These are phyloP conservation scores for Bubo scandiacus DNA, from an alignment of 2,113 vertebrate species.

Conservation along the genomic window DNA sequence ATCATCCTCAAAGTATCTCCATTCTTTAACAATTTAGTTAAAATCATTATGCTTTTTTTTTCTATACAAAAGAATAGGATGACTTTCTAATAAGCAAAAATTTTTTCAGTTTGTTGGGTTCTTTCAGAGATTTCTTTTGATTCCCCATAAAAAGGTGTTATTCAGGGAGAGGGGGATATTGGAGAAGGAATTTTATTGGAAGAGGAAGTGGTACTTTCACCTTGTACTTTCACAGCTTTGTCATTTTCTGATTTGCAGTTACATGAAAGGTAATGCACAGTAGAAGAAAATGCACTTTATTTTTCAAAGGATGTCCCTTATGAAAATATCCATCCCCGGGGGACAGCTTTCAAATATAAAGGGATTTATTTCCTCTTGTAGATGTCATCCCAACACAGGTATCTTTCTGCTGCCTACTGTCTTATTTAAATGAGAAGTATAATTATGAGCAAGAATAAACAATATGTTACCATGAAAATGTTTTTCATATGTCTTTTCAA, in stretches of 20 bases:
- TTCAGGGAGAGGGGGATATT: not conserved
- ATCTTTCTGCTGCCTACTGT: not conserved
- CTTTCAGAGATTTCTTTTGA: not conserved
- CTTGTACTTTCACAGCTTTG: not conserved
- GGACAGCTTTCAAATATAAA: not conserved
- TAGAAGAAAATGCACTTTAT: not conserved
- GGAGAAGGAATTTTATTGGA: not conserved
- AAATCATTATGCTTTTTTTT: not conserved
- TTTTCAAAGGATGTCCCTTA: not conserved
- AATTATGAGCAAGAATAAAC: not conserved
- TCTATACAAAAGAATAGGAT: not conserved
- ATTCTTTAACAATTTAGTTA: not conserved
- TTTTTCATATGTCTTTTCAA: not conserved
- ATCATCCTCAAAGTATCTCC: not conserved
- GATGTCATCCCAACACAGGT: not conserved
- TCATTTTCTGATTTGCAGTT: not conserved
- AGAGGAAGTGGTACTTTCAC: not conserved
- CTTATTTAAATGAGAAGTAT: not conserved
- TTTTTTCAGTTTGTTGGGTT: not conserved
- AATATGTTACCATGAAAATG: not conserved
- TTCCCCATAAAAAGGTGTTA: not conserved
- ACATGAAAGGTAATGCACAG: not conserved
- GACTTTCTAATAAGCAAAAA: not conserved
- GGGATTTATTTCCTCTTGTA: not conserved
- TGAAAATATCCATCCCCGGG: not conserved